A percentile compares a stretch with the other conserved stretches of the same genome.
phyloP scores from a whole-genome alignment of 2,113 vertebrate genomes.

The Ancistrus triradiatus region DNA sequence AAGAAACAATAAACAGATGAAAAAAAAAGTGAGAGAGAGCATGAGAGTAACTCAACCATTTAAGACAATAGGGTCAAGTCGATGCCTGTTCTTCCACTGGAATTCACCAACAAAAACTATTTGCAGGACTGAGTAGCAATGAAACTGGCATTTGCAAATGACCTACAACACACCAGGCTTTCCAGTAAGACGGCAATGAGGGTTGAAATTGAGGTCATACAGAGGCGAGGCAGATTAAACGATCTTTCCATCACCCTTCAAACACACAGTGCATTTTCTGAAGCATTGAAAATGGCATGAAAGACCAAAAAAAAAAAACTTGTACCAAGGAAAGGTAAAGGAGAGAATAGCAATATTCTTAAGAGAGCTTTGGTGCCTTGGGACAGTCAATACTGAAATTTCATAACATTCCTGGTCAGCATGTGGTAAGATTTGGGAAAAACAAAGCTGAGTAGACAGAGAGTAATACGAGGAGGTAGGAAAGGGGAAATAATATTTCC shows the following conservation, averaged over 20 bases:
- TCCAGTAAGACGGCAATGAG: conserved; percentile 40
- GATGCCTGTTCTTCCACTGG: conserved; percentile 25
- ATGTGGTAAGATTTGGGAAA: neutral
- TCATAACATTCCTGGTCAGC: neutral
- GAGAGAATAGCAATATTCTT: neutral
- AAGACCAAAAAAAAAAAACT: conserved; percentile 47
- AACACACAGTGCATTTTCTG: conserved; percentile 4
- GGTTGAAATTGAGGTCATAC: conserved; percentile 37
- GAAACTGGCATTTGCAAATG: conserved; percentile 39
- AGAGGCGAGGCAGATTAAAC: conserved; percentile 33
- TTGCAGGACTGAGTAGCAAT: conserved; percentile 32
- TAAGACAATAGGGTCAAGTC: conserved; percentile 30
- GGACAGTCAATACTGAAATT: neutral
- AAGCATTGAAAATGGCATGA: conserved; percentile 55
- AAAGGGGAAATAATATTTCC: conserved; percentile 3
- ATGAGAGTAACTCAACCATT: conserved; percentile 43
- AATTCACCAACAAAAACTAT: conserved; percentile 44
- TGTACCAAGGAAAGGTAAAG: neutral
- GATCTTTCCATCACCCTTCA: conserved; percentile 14
- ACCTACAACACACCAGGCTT: conserved; percentile 29
- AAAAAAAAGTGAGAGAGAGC: conserved; percentile 1
- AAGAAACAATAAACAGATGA: neutral
- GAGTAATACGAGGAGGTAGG: conserved; percentile 1
- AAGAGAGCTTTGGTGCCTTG: neutral
- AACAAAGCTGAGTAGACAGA: neutral